These are phyloP conservation scores for Drosophila leonis DNA, from an alignment of 2,888 invertebrate genomes.

Conservation along the genomic window DNA sequence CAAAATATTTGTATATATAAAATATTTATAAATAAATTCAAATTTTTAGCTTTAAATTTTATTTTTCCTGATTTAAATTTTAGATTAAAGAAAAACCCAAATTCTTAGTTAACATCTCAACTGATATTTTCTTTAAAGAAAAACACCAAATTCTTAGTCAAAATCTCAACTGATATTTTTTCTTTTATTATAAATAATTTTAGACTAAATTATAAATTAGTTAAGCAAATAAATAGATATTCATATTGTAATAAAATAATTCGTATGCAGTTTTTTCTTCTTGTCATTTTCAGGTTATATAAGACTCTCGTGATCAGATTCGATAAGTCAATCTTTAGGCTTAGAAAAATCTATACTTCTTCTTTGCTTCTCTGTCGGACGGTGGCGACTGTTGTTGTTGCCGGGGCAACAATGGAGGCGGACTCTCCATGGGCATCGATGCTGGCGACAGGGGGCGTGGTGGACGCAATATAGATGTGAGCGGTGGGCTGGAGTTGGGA, in stretches of 20 bases:
- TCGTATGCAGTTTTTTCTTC: conserved; percentile 48
- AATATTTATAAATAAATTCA: too few species aligned
- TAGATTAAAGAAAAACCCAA: too few species aligned
- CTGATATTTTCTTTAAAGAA: too few species aligned
- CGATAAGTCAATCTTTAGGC: conserved; percentile 1
- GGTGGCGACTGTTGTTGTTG: conserved; percentile 53
- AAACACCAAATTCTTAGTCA: too few species aligned
- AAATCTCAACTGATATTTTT: background rate
- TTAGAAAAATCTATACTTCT: conserved; percentile 79
- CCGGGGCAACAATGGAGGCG: conserved; percentile 79
- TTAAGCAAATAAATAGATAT: conserved; percentile 26
- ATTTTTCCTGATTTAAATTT: too few species aligned
- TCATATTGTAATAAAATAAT: conserved; percentile 31
- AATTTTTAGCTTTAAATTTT: too few species aligned
- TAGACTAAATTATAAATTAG: conserved; percentile 32
- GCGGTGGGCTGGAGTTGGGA: conserved; percentile 28
- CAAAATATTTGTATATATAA: background rate
- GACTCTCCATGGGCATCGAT: conserved; percentile 21
- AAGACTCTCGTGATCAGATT: conserved; percentile 27
- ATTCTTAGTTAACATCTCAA: too few species aligned
- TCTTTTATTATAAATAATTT: conserved; percentile 30
- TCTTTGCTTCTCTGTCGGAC: conserved; percentile 68
- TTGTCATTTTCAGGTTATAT: conserved; percentile 44
- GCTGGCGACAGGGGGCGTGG: conserved; percentile 69
- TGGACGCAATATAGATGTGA: conserved; percentile 69